These are phyloP conservation scores for Dromiciops gliroides DNA, from an alignment of 2,113 vertebrate species.

Conservation along the genomic window DNA sequence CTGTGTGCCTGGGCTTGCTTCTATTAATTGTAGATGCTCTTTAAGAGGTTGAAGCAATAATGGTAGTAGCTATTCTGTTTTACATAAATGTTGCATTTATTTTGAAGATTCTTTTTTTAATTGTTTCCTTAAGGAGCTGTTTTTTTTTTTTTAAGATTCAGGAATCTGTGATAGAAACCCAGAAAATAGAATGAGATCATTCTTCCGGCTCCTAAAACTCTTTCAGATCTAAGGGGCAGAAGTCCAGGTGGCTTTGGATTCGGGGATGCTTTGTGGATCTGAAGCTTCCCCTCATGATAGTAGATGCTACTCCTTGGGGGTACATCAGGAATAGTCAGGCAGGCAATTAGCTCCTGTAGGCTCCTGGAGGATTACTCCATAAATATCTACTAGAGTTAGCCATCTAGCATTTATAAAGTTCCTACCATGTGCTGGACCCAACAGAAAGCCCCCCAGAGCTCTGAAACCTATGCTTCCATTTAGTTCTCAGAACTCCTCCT, in stretches of 20 bases:
- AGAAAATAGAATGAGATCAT: neutral
- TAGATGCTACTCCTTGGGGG: neutral
- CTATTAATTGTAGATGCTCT: neutral
- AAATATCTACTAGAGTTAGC: neutral
- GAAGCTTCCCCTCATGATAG: neutral
- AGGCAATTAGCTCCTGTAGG: neutral
- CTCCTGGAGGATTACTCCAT: neutral
- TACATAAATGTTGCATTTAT: neutral
- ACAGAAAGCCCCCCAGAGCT: too few relatives aligned
- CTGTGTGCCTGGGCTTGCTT: neutral
- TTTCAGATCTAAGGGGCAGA: neutral
- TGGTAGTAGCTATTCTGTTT: neutral
- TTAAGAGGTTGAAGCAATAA: neutral
- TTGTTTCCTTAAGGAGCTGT: neutral
- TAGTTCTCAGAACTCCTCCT: neutral
- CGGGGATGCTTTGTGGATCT: neutral
- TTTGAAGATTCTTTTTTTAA: neutral
- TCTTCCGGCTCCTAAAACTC: neutral
- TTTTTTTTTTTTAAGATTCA: neutral
- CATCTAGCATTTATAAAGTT: neutral
- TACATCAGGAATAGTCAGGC: neutral
- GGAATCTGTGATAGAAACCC: neutral
- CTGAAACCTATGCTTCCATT: neutral
- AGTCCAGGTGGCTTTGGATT: neutral
- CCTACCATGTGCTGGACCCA: neutral